Percentiles rank a stretch among this genome's conserved stretches.
These are phyloP conservation scores for Prietella phreatophila DNA, from an alignment of 2,113 vertebrate species.

Conservation along the genomic window DNA sequence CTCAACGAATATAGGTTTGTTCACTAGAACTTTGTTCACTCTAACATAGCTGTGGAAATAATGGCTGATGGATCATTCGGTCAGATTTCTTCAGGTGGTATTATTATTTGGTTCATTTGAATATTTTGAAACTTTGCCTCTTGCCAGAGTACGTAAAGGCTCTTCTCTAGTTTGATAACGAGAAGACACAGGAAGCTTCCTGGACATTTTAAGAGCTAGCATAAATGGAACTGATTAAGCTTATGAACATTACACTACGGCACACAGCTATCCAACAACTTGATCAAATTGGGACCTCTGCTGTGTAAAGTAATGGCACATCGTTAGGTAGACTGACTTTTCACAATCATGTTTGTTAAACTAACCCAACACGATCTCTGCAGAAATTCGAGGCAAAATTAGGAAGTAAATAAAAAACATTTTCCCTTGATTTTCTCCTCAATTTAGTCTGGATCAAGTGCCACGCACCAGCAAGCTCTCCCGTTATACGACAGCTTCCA, in stretches of 20 bases:
- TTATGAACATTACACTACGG: neutral
- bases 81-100: neutral
- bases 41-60: neutral
- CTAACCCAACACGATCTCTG: neutral
- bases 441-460: neutral
- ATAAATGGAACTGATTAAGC: neutral
- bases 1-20: neutral
- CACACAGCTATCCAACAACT: neutral
- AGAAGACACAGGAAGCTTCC: neutral
- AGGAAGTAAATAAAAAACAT: neutral
- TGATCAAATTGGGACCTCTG: neutral
- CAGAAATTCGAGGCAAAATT: neutral
- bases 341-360: neutral
- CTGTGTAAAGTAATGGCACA: too few species aligned
- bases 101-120: neutral
- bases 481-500: neutral
- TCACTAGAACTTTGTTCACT: neutral
- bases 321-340: neutral
- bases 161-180: neutral
- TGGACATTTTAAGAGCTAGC: neutral
- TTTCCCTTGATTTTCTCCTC: neutral
- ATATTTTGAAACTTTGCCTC: neutral
- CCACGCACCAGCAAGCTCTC: neutral
- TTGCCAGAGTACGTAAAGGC: neutral
- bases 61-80: neutral